Evolutionary conservation across 2,797 vertebrate genomes (phyloP), one percentile per base, ranked within the genome.

Genomic region (Rachycentron canadum): DNA sequence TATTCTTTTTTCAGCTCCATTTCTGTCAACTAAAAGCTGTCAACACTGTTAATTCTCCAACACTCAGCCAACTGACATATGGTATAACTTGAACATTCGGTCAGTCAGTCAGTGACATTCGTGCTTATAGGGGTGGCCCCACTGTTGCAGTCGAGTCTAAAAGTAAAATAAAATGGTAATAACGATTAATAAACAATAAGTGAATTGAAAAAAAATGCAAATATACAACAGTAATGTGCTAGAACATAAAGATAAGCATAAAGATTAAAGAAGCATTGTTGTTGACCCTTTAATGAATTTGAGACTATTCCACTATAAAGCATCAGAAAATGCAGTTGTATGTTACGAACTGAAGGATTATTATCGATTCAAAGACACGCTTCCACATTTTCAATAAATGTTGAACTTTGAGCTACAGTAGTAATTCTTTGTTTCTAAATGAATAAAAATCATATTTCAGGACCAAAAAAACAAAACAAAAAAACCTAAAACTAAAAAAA

Each of bases 361-460:
- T 57, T 49, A 47, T 69, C 17, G 2, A 76, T 50, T 60, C 23
- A 68, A 81, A 85, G 19, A 59, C 8, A 1, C 62, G 36, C 30
- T 61, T 73, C 21, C 50, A 56, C 4, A 49, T 72, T 76, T 68
- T 73, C 55, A 79, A 73, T 62, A 79, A 67, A 73, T 43, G 41
- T 43, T 82, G 75, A 83, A 84, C 77, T 83, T 86, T 83, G 62
- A 76, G 79, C 78, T 67, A 21, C 45, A 69, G 61, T 57, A 59
- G 58, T 53, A 68, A 62, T 62, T 69, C 30, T 78, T 84, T 68
- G 40, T 83, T 85, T 89, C 68, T 38, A 81, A 87, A 81, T 79
- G 67, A 84, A 67, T 41, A 83, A 57, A 88, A 79, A 76, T 77
- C 19, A 63, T 61, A 79, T 78, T 82, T 66, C 62, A 73, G 78